A percentile compares a stretch with the other conserved stretches of the same genome.
phyloP scores from a whole-genome alignment of 2,888 invertebrate genomes.

The Amiota communis region DNA sequence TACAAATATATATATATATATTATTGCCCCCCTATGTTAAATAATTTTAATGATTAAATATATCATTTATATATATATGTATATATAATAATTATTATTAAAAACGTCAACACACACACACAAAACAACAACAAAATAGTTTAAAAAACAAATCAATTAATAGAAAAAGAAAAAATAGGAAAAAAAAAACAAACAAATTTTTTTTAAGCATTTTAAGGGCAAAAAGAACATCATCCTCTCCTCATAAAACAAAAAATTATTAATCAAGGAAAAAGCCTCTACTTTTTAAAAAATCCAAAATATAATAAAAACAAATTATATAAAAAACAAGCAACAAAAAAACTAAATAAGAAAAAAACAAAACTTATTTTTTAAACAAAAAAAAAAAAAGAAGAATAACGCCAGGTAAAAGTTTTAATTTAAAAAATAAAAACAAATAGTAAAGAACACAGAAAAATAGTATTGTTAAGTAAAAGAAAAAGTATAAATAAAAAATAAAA shows the following conservation, averaged over 20 bases:
- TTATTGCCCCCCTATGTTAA: constrained; percentile 18
- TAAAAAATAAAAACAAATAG: constrained; percentile 9
- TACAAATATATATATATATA: not conserved
- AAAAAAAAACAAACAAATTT: constrained; percentile 30
- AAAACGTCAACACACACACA: not conserved
- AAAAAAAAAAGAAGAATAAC: too few species aligned
- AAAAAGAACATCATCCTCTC: constrained; percentile 10
- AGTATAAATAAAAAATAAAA: too few species aligned
- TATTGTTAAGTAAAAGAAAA: not conserved
- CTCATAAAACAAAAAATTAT: not conserved
- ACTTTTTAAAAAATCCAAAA: not conserved
- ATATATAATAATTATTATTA: constrained; percentile 22
- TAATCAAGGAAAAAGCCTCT: not conserved
- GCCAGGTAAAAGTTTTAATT: constrained; percentile 28
- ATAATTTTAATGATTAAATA: constrained; percentile 25
- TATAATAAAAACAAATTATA: not conserved
- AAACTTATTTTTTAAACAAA: constrained; percentile 19
- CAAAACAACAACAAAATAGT: constrained; percentile 19
- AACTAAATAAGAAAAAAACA: not conserved
- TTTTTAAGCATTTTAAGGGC: constrained; percentile 41
- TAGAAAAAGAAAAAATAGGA: constrained; percentile 9
- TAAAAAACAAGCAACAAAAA: constrained; percentile 7
- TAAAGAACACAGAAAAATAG: not conserved
- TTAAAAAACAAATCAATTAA: constrained; percentile 21
- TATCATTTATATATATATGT: constrained; percentile 24